Evolutionary conservation across 2,888 invertebrate genomes (phyloP).

Genomic region (Aphidius colemani): DNA sequence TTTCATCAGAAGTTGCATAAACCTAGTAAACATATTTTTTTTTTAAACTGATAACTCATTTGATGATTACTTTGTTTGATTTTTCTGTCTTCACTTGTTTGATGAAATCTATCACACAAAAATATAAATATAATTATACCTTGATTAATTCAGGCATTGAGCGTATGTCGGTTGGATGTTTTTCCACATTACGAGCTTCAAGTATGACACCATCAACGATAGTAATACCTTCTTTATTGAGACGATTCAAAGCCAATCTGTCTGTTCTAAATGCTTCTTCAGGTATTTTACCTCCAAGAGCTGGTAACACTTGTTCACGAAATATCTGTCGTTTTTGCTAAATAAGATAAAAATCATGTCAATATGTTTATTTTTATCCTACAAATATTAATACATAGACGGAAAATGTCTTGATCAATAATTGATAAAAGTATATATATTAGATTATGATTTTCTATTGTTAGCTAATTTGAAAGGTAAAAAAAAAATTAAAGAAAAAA

Average conservation of each 20-base stretch:
- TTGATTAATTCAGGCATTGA: conserved; percentile 47
- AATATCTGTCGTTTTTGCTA: conserved; percentile 68
- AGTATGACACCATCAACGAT: conserved; percentile 66
- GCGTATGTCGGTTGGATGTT: conserved; percentile 48
- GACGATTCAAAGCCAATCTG: conserved; percentile 65
- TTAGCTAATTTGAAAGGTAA: too few relatives aligned
- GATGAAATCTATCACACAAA: background rate
- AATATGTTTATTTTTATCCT: background rate
- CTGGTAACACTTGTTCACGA: conserved; percentile 68
- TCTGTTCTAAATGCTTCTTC: conserved; percentile 68
- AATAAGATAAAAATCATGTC: conserved; percentile 30
- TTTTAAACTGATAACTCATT: background rate
- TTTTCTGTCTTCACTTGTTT: background rate
- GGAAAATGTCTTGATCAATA: too few relatives aligned
- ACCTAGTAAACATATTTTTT: conserved; percentile 46
- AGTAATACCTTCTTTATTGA: conserved; percentile 68
- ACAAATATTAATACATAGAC: background rate
- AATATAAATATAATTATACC: conserved; percentile 40
- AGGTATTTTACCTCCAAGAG: conserved; percentile 68
- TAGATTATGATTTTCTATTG: too few relatives aligned
- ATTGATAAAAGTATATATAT: too few relatives aligned
- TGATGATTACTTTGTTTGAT: background rate
- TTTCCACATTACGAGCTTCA: conserved; percentile 56
- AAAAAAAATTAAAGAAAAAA: too few relatives aligned
- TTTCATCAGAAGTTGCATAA: conserved; percentile 62